Percentiles rank a stretch among this genome's conserved stretches.
Evolutionary conservation across 1,140 invertebrate genomes (phyloP).

Genomic region (Sycophaga agraensis): DNA sequence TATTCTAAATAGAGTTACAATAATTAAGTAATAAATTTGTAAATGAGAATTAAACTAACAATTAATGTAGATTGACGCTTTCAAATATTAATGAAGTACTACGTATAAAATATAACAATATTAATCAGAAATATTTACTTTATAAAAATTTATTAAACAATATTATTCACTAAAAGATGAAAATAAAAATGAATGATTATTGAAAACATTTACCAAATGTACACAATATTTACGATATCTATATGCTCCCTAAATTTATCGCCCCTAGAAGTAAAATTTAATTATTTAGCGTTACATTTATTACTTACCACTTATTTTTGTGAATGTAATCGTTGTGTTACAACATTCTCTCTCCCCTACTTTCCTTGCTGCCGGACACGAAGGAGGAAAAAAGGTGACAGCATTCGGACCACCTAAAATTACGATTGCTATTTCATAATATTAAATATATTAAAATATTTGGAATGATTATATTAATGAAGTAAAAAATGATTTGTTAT

Average conservation of each 20-base stretch:
- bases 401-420: conserved; percentile 63
- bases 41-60: too few species aligned
- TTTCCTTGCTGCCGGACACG: conserved; percentile 64
- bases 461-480: conserved; percentile 31
- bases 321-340: conserved; percentile 62
- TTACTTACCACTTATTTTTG: conserved; percentile 44
- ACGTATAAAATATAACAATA: too few species aligned
- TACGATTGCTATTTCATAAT: conserved; percentile 52
- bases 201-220: too few species aligned
- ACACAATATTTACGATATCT: conserved; percentile 40
- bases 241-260: conserved; percentile 56
- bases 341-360: conserved; percentile 62
- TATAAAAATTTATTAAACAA: too few species aligned
- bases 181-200: too few species aligned
- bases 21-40: too few species aligned
- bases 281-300: conserved; percentile 55
- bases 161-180: too few species aligned
- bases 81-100: too few species aligned
- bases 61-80: too few species aligned
- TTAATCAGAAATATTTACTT: too few species aligned
- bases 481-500: conserved; percentile 33
- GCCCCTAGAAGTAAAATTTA: conserved; percentile 54
- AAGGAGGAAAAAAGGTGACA: conserved; percentile 75
- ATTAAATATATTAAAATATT: conserved; percentile 31
- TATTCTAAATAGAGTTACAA: too few species aligned